phyloP scores from a whole-genome alignment of 2,797 vertebrate species.

The Thripadectes ignobilis region DNA sequence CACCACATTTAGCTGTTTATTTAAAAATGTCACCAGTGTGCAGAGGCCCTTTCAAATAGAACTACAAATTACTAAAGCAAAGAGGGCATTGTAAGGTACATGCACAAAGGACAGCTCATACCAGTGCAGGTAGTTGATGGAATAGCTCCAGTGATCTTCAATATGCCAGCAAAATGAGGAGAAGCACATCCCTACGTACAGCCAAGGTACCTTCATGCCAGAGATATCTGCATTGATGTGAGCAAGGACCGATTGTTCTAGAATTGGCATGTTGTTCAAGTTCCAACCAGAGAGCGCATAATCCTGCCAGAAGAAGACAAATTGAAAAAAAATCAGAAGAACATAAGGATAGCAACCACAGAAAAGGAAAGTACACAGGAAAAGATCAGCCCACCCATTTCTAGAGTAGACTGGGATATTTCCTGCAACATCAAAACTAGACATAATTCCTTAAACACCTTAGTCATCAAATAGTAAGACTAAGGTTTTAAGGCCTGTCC shows the following conservation, averaged over 20 bases:
- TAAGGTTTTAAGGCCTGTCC: not conserved
- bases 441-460: not conserved
- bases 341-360: not conserved
- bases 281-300: constrained; percentile 98
- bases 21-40: not conserved
- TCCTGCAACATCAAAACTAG: not conserved
- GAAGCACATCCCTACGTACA: constrained; percentile 99
- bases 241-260: constrained; percentile 95
- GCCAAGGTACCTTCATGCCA: constrained; percentile 99
- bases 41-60: not conserved
- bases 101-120: constrained; percentile 19
- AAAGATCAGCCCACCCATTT: not conserved
- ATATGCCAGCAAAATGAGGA: constrained; percentile 99
- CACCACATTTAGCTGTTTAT: not conserved
- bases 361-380: not conserved
- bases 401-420: not conserved
- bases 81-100: not conserved
- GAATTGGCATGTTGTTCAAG: constrained; percentile 96
- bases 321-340: not conserved
- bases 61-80: not conserved
- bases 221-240: constrained; percentile 98
- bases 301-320: constrained; percentile 80
- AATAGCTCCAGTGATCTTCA: constrained; percentile 92
- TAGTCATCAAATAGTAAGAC: not conserved
- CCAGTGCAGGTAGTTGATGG: constrained; percentile 90